These are phyloP conservation scores for Leucoptera coffeella DNA, from an alignment of 2,888 invertebrate species.

Conservation along the genomic window DNA sequence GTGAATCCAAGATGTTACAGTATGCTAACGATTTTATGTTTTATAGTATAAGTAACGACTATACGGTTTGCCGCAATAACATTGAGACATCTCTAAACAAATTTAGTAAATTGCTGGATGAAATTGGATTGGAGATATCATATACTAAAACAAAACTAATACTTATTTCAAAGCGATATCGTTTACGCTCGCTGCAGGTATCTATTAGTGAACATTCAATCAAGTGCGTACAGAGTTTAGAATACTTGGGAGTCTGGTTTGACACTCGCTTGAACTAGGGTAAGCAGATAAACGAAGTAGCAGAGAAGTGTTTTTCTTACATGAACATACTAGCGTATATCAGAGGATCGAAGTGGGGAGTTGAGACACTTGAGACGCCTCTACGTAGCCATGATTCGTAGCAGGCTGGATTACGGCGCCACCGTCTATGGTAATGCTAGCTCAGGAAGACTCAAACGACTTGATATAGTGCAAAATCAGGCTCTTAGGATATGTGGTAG, in stretches of 20 bases:
- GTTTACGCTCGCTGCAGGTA: constrained; percentile 3
- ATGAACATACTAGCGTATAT: constrained; percentile 8
- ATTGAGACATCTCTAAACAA: constrained; percentile 6
- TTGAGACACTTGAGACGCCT: constrained; percentile 8
- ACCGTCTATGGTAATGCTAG: constrained; percentile 7
- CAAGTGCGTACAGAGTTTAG: constrained; percentile 6
- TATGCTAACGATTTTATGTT: constrained; percentile 3
- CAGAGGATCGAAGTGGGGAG: constrained; percentile 9
- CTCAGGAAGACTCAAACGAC: constrained; percentile 7
- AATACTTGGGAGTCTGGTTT: constrained; percentile 9
- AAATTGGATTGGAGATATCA: constrained; percentile 8
- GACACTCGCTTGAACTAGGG: constrained; percentile 7
- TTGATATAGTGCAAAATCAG: constrained; percentile 9
- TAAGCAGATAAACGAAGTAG: constrained; percentile 8
- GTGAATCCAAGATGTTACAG: constrained; percentile 1
- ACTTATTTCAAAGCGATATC: constrained; percentile 8
- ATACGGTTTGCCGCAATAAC: background rate
- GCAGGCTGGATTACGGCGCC: constrained; percentile 9
- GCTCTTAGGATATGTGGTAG: constrained; percentile 8
- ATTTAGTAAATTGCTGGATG: constrained; percentile 4
- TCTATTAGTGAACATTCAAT: constrained; percentile 4
- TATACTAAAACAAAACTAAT: constrained; percentile 8
- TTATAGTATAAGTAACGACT: constrained; percentile 3
- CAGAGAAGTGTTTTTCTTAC: constrained; percentile 4
- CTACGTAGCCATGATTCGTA: constrained; percentile 10